Evolutionary conservation across 37 sponge, comb jelly and placozoan species (phyloP).

Genomic region (Cladorhizidae sp.): DNA sequence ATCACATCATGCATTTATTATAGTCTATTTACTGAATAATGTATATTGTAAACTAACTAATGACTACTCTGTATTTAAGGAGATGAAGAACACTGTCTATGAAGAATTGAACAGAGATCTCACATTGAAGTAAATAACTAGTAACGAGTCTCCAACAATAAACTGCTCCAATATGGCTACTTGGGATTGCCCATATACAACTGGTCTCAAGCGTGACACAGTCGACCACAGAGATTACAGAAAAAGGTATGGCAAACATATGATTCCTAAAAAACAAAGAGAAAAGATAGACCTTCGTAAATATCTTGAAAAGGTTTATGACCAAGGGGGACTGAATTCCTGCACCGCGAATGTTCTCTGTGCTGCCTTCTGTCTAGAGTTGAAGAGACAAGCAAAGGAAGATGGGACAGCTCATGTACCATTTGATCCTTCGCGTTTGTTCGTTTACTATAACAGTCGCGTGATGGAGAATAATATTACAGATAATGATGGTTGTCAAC

Average conservation of each 20-base stretch:
- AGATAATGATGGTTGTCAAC: background rate
- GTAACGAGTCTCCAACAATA: no score
- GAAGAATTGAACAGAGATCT: no score
- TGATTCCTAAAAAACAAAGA: no score
- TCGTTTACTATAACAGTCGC: slow-evolving; percentile 18
- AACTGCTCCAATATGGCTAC: no score
- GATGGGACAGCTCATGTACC: background rate
- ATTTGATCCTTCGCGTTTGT: slow-evolving; percentile 16
- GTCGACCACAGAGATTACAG: slow-evolving; percentile 7
- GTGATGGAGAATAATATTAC: background rate
- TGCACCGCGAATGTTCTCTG: slow-evolving; percentile 26
- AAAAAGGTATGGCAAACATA: background rate
- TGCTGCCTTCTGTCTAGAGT: slow-evolving; percentile 10
- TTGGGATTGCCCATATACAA: no score
- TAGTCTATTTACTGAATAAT: no score
- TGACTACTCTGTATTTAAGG: no score
- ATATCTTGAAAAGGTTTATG: background rate
- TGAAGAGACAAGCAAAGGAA: background rate
- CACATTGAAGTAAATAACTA: no score
- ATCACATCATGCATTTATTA: no score
- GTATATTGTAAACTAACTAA: no score
- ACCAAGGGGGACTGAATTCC: slow-evolving; percentile 4
- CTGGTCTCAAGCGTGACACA: background rate
- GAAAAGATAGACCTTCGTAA: background rate
- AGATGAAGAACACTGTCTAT: no score